These are phyloP conservation scores for Nomada fucata DNA, from an alignment of 2,888 invertebrate species.

Conservation along the genomic window DNA sequence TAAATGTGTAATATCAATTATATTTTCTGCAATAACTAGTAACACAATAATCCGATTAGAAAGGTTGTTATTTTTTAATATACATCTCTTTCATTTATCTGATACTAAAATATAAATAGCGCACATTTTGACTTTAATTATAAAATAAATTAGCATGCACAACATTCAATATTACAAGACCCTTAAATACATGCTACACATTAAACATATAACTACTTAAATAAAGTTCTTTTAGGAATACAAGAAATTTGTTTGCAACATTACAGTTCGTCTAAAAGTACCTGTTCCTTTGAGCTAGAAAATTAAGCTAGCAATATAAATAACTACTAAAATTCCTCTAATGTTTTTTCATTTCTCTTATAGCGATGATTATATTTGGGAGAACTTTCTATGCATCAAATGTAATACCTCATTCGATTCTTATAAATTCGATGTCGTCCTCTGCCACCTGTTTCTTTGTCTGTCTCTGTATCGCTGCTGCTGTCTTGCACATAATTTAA, in stretches of 20 bases:
- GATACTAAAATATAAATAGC: constrained; percentile 25
- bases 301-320: constrained; percentile 35
- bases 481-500: constrained; percentile 86
- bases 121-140: constrained; percentile 31
- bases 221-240: constrained; percentile 13
- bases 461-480: constrained; percentile 93
- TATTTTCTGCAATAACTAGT: constrained; percentile 2
- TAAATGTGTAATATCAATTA: constrained; percentile 14
- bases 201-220: constrained; percentile 41
- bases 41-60: not conserved
- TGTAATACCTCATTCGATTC: constrained; percentile 88
- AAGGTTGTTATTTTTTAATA: constrained; percentile 11
- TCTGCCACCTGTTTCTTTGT: constrained; percentile 90
- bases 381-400: constrained; percentile 24
- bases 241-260: constrained; percentile 17
- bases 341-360: constrained; percentile 13
- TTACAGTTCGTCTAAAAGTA: constrained; percentile 34
- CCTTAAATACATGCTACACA: constrained; percentile 63
- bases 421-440: constrained; percentile 88
- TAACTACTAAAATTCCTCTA: constrained; percentile 18
- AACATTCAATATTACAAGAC: constrained; percentile 56
- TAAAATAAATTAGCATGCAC: constrained; percentile 63
- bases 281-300: constrained; percentile 25
- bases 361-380: constrained; percentile 22
- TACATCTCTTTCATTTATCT: not conserved